Evolutionary conservation across 1,140 invertebrate species (phyloP).

Genomic region (Eueides isabella): DNA sequence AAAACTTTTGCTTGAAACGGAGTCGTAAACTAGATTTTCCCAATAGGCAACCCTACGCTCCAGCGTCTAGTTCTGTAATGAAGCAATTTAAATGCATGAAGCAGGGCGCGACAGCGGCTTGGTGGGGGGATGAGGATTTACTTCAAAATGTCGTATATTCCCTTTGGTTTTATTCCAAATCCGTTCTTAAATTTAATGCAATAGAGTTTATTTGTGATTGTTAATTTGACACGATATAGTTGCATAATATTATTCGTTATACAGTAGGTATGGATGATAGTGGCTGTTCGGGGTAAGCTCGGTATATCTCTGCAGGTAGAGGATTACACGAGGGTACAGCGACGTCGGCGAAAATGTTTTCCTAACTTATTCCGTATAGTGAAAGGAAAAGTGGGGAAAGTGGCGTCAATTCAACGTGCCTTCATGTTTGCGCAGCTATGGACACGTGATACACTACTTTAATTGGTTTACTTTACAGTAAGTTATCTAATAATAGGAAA

Average conservation of each 20-base stretch:
- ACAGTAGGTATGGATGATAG: conserved; percentile 78
- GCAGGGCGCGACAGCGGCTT: conserved; percentile 76
- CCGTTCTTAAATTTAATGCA: conserved; percentile 16
- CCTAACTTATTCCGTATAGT: conserved; percentile 70
- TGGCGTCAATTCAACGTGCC: conserved; percentile 49
- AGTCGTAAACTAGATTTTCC: conserved; percentile 57
- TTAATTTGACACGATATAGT: background rate
- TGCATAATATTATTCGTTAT: conserved; percentile 31
- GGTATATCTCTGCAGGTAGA: conserved; percentile 79
- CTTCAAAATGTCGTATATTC: conserved; percentile 47
- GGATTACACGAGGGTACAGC: conserved; percentile 75
- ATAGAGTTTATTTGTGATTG: conserved; percentile 40
- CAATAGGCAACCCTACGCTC: conserved; percentile 70
- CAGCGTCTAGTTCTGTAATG: conserved; percentile 79
- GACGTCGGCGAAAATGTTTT: conserved; percentile 77
- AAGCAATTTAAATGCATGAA: conserved; percentile 84
- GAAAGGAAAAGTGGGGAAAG: conserved; percentile 79
- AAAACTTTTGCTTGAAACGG: conserved; percentile 30
- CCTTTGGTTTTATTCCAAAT: conserved; percentile 5
- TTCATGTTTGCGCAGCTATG: background rate
- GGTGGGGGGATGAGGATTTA: conserved; percentile 58
- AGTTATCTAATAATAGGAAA: too few relatives aligned
- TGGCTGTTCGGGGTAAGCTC: conserved; percentile 73
- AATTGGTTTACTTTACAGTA: background rate
- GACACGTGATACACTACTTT: background rate